Base-by-base conservation (phyloP, 1,140 invertebrate genomes). In the Eulimnadia texana region DNA sequence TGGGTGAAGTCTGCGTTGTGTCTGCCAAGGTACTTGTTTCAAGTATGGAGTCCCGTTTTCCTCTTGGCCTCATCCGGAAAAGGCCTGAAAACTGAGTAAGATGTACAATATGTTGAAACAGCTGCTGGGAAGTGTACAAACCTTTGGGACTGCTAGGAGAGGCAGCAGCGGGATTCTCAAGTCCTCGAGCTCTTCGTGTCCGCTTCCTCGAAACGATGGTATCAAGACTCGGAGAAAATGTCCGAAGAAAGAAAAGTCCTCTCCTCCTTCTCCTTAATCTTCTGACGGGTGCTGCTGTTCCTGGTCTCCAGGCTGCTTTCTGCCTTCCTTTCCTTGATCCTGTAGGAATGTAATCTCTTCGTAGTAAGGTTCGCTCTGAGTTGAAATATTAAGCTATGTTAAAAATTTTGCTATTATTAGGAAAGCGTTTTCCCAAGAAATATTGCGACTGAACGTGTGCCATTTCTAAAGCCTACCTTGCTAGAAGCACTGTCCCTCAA, bases 11-110 rank as follows among this genome's bases (percentile, higher is more conserved):
- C 11, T 42, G 50, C 13, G 50, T 61, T 11, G 50, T 61, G 23
- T 61, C 60, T 20, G 50, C 53, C 60, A 61, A 42, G 60, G 60
- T 61, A 42, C 49, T 52, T 2, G 60, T 61, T 10, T 61, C 60
- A 10, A 61, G 51, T 10, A 51, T 54, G 24, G 20, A n/a, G 50
- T 61, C 60, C 23, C 53, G 28, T 29, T 61, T 61, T 10, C 60
- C 60, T 9, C 25, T 27, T 3, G 28, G 51, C 22, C 50, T 27
- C 42, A 9, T 25, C 28, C 51, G 25, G 10, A 61, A 6, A 1
- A 51, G 22, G n/a, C 55, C 55, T 10, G 55, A n/a, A n/a, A 42
- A n/a, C n/a, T n/a, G n/a, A n/a, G n/a, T n/a, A n/a, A n/a, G n/a
- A n/a, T n/a, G n/a, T n/a, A n/a, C n/a, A n/a, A n/a, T n/a, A n/a